Conservation (phyloP, 2,888 invertebrate genomes). For the Phyto melanocephala region DNA sequence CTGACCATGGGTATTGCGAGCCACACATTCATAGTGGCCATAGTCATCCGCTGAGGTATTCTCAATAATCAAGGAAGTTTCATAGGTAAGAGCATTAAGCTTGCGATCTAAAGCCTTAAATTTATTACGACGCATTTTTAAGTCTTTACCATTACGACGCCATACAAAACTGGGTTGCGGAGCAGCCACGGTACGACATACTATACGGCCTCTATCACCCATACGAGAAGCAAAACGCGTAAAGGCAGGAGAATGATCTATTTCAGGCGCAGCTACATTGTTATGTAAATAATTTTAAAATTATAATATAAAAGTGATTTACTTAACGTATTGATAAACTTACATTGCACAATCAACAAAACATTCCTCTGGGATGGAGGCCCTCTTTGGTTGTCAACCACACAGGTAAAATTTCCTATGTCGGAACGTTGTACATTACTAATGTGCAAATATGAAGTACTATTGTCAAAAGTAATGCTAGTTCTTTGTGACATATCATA, state of each 20-base stretch:
- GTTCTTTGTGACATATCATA: conserved; percentile 74
- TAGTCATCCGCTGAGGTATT: conserved; percentile 75
- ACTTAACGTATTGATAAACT: conserved; percentile 50
- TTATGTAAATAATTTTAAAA: not conserved
- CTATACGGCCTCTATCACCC: conserved; percentile 73
- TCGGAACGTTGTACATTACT: conserved; percentile 75
- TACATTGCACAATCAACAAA: conserved; percentile 75
- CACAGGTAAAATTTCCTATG: conserved; percentile 76
- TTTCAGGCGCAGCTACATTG: conserved; percentile 74
- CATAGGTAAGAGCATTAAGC: conserved; percentile 72
- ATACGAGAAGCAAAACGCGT: conserved; percentile 74
- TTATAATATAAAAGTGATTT: not conserved
- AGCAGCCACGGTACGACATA: conserved; percentile 73
- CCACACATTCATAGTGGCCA: conserved; percentile 75
- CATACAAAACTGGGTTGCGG: conserved; percentile 75
- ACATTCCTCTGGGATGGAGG: conserved; percentile 71
- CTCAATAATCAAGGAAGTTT: conserved; percentile 73
- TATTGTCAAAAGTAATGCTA: conserved; percentile 72
- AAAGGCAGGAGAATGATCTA: conserved; percentile 72
- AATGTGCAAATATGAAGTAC: conserved; percentile 73
- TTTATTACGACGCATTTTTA: conserved; percentile 76
- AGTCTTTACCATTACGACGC: conserved; percentile 76
- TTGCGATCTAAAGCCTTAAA: conserved; percentile 72
- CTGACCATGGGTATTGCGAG: conserved; percentile 74
- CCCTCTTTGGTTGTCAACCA: conserved; percentile 75